phyloP scores from a whole-genome alignment of 2,888 invertebrate species.

The Panzeria rudis region DNA sequence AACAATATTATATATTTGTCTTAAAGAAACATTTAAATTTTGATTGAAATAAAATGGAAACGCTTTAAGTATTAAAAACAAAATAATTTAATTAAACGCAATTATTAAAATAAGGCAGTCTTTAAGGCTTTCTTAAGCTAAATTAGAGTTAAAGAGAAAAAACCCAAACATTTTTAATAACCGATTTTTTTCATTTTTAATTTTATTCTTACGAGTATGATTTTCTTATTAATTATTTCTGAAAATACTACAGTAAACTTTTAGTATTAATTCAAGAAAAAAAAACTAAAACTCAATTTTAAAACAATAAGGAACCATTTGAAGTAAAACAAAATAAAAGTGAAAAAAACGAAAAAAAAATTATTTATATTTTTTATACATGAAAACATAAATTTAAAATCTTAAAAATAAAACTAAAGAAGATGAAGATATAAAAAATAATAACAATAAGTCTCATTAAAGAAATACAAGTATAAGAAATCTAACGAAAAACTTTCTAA shows the following conservation, averaged over 20 bases:
- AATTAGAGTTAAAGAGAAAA: background rate
- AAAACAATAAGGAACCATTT: conserved; percentile 63
- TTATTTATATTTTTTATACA: conserved; percentile 74
- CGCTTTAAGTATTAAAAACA: conserved; percentile 52
- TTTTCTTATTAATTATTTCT: background rate
- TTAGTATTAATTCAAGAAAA: conserved; percentile 26
- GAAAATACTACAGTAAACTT: conserved; percentile 9
- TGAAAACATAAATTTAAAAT: conserved; percentile 64
- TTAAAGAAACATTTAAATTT: conserved; percentile 40
- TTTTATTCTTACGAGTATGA: conserved; percentile 1
- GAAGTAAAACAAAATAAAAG: conserved; percentile 28
- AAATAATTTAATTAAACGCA: conserved; percentile 21
- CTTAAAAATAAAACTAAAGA: conserved; percentile 26
- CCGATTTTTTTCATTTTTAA: background rate
- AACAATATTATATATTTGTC: conserved; percentile 38
- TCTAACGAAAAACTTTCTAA: conserved; percentile 5
- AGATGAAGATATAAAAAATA: conserved; percentile 50
- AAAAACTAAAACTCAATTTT: conserved; percentile 55
- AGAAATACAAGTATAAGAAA: conserved; percentile 39
- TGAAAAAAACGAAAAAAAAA: conserved; percentile 58
- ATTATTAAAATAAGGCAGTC: conserved; percentile 28
- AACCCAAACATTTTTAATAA: background rate
- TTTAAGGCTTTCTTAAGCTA: conserved; percentile 64
- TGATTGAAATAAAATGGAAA: conserved; percentile 46
- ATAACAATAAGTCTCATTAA: conserved; percentile 21